Evolutionary conservation across 2,888 invertebrate genomes (phyloP), one percentile per base, ranked within the genome.

Genomic region (Ischnus inquisitorius): DNA sequence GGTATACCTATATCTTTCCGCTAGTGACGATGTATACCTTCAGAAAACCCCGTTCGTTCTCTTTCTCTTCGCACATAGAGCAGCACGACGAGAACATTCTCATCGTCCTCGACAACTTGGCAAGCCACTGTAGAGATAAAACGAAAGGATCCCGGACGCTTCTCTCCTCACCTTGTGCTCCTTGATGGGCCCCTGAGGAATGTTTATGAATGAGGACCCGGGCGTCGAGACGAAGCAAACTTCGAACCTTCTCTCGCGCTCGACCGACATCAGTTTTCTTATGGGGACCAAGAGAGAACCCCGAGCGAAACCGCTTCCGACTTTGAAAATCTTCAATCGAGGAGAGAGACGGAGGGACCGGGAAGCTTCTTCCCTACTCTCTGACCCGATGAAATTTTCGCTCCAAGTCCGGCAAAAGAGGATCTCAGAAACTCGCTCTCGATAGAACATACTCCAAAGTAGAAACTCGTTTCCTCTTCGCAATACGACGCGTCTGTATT

Each of bases 161-260:
- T 39, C 41, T 48, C 34, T 43, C 74, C 69, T 34, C 16, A 22
- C 34, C 57, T 62, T 62, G 28, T 8, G 48, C 28, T 25, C 22
- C 57, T n/a, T 57, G 54, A 57, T 83, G 77, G 79, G 79, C 75
- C 68, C 28, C 71, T 22, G 65, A 39, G 75, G 86, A 88, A 90
- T 89, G 89, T 90, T 89, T 89, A 89, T 90, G 89, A 90, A 89
- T 89, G 89, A 89, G 88, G 71, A 68, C 60, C 64, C 19, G 62
- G 19, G 64, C 68, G 57, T 82, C 75, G 28, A 74, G 72, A 79
- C 68, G 82, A 54, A 57, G 69, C 64, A 64, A 85, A 75, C 57
- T 25, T 12, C 19, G 12, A 10, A 12, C 43, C 16, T 5, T 28
- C 69, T 64, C 64, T 48, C 19, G 68, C 68, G 41, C 54, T 39